phyloP scores from a whole-genome alignment of 2,797 vertebrate species.

The Gymnopithys bicolor region DNA sequence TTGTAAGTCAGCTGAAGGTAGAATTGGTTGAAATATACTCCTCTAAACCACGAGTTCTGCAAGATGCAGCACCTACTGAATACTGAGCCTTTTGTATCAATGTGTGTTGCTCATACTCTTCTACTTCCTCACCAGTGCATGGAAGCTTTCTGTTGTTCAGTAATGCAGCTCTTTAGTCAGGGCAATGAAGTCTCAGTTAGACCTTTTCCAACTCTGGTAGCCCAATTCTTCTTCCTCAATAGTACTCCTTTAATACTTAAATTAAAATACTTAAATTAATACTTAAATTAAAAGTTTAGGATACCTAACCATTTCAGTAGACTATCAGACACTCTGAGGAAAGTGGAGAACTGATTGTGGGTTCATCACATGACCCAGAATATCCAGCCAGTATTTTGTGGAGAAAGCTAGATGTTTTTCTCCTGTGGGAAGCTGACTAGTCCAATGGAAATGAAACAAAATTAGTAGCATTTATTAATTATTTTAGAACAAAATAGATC shows the following conservation, averaged over 20 bases:
- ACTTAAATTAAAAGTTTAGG: neutral
- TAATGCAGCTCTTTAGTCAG: neutral
- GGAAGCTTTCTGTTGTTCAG: neutral
- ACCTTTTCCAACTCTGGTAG: neutral
- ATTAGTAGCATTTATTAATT: neutral
- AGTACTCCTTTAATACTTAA: neutral
- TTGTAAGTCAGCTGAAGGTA: constrained; percentile 24
- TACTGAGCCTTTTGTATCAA: neutral
- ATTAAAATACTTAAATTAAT: too few relatives aligned
- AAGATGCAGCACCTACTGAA: neutral
- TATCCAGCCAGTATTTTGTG: neutral
- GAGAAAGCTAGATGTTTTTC: neutral
- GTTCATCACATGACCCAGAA: neutral
- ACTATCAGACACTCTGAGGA: neutral
- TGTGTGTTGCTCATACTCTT: fast-evolving
- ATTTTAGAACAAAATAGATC: neutral
- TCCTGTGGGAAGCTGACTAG: neutral
- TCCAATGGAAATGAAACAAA: neutral
- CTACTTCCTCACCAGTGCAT: neutral
- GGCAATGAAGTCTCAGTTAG: neutral
- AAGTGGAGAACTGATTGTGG: neutral
- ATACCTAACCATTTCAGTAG: neutral
- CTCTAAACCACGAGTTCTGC: neutral
- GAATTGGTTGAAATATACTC: neutral
- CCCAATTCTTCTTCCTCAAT: neutral